Percentiles rank a stretch among this genome's conserved stretches.
Conservation (phyloP, 37 sponge, comb jelly and placozoan genomes). For the Amphimedon queenslandica region DNA sequence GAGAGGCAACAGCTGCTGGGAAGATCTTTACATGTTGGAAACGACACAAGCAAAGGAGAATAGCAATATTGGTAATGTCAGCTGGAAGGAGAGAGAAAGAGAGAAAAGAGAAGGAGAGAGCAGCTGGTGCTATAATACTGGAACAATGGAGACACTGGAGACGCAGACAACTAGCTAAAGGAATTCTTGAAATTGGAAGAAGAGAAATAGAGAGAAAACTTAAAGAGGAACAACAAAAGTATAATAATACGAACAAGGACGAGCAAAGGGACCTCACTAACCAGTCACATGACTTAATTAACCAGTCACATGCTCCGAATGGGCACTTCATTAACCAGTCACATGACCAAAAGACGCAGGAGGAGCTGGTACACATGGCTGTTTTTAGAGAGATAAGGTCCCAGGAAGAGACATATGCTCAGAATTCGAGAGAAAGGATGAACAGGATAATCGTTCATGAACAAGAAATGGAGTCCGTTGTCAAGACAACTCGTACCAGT, state of each 20-base stretch:
- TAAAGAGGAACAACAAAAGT: too few species aligned
- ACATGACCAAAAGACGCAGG: too few species aligned
- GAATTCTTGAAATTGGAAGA: too few species aligned
- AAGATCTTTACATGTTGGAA: neutral
- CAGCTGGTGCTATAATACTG: too few species aligned
- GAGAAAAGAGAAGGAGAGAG: too few species aligned
- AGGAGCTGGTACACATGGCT: conserved; percentile 14
- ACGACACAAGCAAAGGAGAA: too few species aligned
- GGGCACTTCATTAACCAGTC: too few species aligned
- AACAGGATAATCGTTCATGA: conserved; percentile 3
- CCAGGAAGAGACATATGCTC: conserved; percentile 23
- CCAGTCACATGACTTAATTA: too few species aligned
- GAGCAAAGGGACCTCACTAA: neutral
- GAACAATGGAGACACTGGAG: too few species aligned
- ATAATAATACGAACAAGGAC: neutral
- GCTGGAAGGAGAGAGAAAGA: neutral
- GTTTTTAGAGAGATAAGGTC: conserved; percentile 2
- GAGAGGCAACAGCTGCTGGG: neutral
- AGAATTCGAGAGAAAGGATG: conserved; percentile 27
- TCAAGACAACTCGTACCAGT: neutral
- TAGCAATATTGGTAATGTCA: neutral
- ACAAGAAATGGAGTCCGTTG: neutral
- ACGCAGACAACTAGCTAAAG: too few species aligned
- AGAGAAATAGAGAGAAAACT: too few species aligned
- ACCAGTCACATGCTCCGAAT: too few species aligned